Conservation (phyloP, 1,140 invertebrate species). For the Galleria mellonella region DNA sequence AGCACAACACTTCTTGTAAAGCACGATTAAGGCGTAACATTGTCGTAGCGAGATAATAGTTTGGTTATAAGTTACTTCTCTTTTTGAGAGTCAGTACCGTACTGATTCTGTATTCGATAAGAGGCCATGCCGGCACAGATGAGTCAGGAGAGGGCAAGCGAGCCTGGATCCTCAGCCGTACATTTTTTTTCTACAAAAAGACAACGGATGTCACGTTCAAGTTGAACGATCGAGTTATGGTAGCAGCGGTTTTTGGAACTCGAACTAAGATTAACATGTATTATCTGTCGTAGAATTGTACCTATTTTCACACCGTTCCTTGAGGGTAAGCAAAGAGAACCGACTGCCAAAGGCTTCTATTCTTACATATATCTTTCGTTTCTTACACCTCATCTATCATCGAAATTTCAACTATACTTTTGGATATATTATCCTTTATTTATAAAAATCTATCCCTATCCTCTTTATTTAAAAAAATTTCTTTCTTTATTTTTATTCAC, state of each 20-base stretch:
- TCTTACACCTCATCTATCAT: too few species aligned
- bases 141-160: constrained; percentile 34
- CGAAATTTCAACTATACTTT: too few species aligned
- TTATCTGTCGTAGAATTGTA: not conserved
- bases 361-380: too few species aligned
- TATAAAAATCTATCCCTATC: too few species aligned
- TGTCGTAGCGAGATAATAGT: constrained; percentile 6
- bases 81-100: constrained; percentile 34
- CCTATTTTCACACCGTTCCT: not conserved
- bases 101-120: constrained; percentile 34
- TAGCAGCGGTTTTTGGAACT: constrained; percentile 26
- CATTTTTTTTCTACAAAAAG: constrained; percentile 27
- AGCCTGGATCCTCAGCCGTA: constrained; percentile 25
- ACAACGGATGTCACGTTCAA: constrained; percentile 57
- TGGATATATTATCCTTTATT: too few species aligned
- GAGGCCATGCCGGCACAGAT: constrained; percentile 21
- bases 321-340: too few species aligned
- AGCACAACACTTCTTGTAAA: constrained; percentile 15
- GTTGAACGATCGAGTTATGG: constrained; percentile 49
- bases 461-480: too few species aligned
- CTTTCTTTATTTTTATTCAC: too few species aligned
- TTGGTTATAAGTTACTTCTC: constrained; percentile 23
- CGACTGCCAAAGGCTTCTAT: too few species aligned
- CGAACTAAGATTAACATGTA: constrained; percentile 14
- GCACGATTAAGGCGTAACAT: constrained; percentile 14